Base-by-base conservation (phyloP, 2,888 invertebrate genomes). In the Tetheella fluctuosa region DNA sequence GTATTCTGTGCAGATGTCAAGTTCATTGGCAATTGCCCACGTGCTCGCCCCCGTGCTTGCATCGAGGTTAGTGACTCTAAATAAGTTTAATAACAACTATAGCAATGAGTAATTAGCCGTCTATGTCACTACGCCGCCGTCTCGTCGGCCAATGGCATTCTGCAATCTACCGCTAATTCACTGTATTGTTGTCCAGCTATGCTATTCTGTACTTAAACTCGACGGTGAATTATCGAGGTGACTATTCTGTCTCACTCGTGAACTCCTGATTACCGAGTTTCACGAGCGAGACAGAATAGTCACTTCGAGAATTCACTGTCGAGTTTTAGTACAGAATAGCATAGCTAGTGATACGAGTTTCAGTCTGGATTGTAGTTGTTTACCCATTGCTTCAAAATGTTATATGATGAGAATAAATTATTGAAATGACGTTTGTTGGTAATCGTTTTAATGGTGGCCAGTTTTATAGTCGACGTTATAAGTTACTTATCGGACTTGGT, bases 1-100 rank as follows among this genome's bases (percentile, higher is more conserved):
- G n/a, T n/a, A n/a, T n/a, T n/a, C n/a, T n/a, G n/a, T n/a, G n/a
- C n/a, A n/a, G 70, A 69, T 76, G 80, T 85, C 89, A 91, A 92
- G 91, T 91, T 93, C 90, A 93, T 85, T 91, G 90, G 83, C 87
- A 83, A 86, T 70, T 73, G 70, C 88, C 88, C 86, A 91, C 90
- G 89, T 89, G 85, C 72, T 80, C 85, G 86, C 81, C 83, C 80
- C 83, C 86, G 78, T 77, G 77, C 70, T 72, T 78, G 74, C 74
- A 77, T 64, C 78, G 81, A 90, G 90, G 89, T 91, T 85, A 90
- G 81, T 91, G 90, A 90, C 90, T 86, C 78, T 78, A 81, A 84
- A 77, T 71, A 73, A 74, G 79, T 81, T 75, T 78, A 76, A 80
- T 80, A 76, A 80, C 81, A 73, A 81, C 80, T 84, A 86, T 77